phyloP scores from a whole-genome alignment of 2,888 invertebrate genomes.

The Campaea margaritaria region DNA sequence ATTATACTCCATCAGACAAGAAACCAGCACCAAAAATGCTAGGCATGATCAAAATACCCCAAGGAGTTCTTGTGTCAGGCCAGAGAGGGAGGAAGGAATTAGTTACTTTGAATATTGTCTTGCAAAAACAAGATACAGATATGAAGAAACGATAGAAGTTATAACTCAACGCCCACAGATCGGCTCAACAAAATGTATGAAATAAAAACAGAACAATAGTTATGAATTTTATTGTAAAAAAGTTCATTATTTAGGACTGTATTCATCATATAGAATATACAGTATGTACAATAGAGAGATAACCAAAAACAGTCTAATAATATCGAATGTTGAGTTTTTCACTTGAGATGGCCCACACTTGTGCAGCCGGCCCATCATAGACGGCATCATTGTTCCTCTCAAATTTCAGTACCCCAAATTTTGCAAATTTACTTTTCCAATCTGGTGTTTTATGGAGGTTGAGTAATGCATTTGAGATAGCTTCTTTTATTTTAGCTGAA shows the following conservation, averaged over 20 bases:
- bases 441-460: conserved; percentile 63
- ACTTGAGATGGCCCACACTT: conserved; percentile 78
- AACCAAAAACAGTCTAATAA: conserved; percentile 78
- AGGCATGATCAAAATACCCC: conserved; percentile 61
- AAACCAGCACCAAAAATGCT: conserved; percentile 45
- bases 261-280: conserved; percentile 77
- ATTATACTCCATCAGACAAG: conserved; percentile 30
- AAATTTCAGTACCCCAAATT: conserved; percentile 81
- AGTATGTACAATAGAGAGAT: conserved; percentile 73
- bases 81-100: conserved; percentile 55
- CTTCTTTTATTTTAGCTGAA: conserved; percentile 72
- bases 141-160: conserved; percentile 3
- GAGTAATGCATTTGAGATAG: conserved; percentile 71
- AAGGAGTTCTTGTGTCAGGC: conserved; percentile 57
- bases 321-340: conserved; percentile 82
- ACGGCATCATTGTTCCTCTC: conserved; percentile 71
- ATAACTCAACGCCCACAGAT: neutral
- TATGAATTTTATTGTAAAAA: conserved; percentile 18
- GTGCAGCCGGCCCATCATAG: conserved; percentile 81
- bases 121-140: conserved; percentile 50
- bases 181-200: neutral
- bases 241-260: conserved; percentile 63
- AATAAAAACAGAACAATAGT: conserved; percentile 26
- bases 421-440: conserved; percentile 76
- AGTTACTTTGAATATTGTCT: conserved; percentile 60